A percentile compares a stretch with the other conserved stretches of the same genome.
Evolutionary conservation across 2,113 vertebrate genomes (phyloP).

Genomic region (Protomyctophum bolini): DNA sequence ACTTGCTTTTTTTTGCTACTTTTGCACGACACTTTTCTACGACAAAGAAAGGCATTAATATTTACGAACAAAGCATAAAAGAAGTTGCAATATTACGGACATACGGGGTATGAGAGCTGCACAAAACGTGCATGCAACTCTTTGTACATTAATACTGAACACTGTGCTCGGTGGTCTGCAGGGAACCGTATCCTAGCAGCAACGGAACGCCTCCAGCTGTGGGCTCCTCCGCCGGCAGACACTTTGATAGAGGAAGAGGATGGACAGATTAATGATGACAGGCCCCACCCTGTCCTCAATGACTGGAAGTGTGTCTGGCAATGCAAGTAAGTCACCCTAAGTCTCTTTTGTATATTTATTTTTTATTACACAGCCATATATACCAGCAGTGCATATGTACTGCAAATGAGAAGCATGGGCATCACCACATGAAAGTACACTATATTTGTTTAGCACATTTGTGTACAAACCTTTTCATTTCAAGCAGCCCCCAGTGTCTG

Average conservation of each 20-base stretch:
- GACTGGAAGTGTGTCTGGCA: constrained; percentile 99
- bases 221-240: constrained; percentile 90
- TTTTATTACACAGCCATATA: not conserved
- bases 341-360: not conserved
- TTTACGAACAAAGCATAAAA: no score
- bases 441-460: no score
- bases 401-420: not conserved
- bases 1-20: no score
- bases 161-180: constrained; percentile 67
- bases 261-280: constrained; percentile 80
- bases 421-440: not conserved
- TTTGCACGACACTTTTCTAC: no score
- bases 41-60: no score
- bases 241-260: constrained; percentile 90
- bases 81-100: no score
- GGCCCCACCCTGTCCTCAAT: constrained; percentile 85
- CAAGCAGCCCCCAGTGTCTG: no score
- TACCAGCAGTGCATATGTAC: no score
- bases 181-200: constrained; percentile 95
- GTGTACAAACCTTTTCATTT: no score
- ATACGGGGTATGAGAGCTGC: no score
- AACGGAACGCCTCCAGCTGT: constrained; percentile 91
- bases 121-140: constrained; percentile 25
- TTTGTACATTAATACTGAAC: constrained; percentile 16
- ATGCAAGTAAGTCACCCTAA: constrained; percentile 87